Conservation (phyloP, 2,888 invertebrate species). For the Bellardia bayeri region DNA sequence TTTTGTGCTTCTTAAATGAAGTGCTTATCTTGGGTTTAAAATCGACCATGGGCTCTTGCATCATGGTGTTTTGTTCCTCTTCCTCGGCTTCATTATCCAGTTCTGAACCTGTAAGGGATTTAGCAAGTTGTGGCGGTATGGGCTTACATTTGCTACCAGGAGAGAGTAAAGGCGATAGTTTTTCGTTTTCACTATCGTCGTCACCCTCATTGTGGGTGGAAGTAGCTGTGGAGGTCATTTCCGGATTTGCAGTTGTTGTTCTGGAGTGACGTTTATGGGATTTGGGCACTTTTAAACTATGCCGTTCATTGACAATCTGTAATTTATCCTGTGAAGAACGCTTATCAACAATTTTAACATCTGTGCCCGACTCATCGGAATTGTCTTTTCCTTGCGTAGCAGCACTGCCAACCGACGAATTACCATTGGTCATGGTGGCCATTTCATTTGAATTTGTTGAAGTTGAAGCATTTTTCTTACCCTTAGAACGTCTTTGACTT, state of each 20-base stretch:
- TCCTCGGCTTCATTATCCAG: conserved; percentile 60
- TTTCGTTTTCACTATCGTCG: conserved; percentile 93
- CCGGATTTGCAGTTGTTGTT: conserved; percentile 69
- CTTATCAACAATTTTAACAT: conserved; percentile 70
- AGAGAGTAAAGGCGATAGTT: conserved; percentile 90
- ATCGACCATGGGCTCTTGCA: conserved; percentile 65
- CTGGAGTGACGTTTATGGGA: conserved; percentile 74
- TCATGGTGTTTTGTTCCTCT: conserved; percentile 64
- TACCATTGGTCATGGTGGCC: conserved; percentile 74
- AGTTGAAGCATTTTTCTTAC: conserved; percentile 81
- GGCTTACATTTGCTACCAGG: conserved; percentile 77
- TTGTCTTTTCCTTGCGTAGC: conserved; percentile 63
- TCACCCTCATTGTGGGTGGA: conserved; percentile 84
- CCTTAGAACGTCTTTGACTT: conserved; percentile 80
- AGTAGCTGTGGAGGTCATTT: conserved; percentile 71
- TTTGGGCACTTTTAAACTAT: conserved; percentile 78
- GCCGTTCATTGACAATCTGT: conserved; percentile 87
- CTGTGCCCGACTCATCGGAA: conserved; percentile 63
- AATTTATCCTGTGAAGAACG: conserved; percentile 84
- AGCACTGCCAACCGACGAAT: conserved; percentile 17
- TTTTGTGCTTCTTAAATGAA: conserved; percentile 74
- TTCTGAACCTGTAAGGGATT: conserved; percentile 74
- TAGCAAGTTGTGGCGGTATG: conserved; percentile 72
- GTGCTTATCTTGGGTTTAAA: conserved; percentile 64
- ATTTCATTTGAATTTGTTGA: conserved; percentile 79